Percentiles rank a stretch among this genome's conserved stretches.
phyloP scores from a whole-genome alignment of 2,888 invertebrate genomes.

The Acanthacorydalis orientalis region DNA sequence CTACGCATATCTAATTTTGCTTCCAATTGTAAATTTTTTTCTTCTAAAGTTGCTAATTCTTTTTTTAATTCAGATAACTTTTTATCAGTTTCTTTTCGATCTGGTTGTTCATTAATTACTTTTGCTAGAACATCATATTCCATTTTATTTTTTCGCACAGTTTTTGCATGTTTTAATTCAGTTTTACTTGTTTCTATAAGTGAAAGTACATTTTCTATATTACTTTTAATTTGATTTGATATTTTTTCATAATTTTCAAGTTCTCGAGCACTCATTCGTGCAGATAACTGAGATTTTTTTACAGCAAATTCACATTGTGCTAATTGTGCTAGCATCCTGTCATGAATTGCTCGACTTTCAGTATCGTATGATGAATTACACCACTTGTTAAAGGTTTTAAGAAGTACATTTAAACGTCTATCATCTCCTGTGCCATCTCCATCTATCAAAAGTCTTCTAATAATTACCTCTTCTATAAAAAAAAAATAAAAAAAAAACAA shows the following conservation, averaged over 20 bases:
- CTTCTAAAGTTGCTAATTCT: constrained; percentile 52
- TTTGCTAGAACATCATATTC: constrained; percentile 89
- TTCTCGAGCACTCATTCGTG: constrained; percentile 71
- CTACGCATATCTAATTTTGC: constrained; percentile 63
- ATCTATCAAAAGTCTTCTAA: constrained; percentile 78
- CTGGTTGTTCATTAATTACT: constrained; percentile 79
- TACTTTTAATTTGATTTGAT: constrained; percentile 57
- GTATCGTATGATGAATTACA: constrained; percentile 48
- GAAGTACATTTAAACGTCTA: constrained; percentile 64
- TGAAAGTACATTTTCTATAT: constrained; percentile 61
- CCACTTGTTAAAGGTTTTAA: constrained; percentile 75
- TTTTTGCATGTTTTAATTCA: constrained; percentile 66
- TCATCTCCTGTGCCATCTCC: constrained; percentile 97
- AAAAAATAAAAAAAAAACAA: too few relatives aligned
- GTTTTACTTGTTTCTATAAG: constrained; percentile 70
- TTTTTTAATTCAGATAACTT: constrained; percentile 51
- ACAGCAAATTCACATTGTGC: constrained; percentile 81
- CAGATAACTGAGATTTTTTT: constrained; percentile 61
- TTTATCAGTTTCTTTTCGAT: constrained; percentile 62
- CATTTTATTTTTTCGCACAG: constrained; percentile 74
- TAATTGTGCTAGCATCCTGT: constrained; percentile 65
- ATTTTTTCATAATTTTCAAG: constrained; percentile 65
- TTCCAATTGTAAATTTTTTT: constrained; percentile 54
- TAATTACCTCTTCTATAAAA: constrained; percentile 78
- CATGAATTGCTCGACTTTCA: constrained; percentile 53